A percentile compares a stretch with the other conserved stretches of the same genome.
phyloP scores from a whole-genome alignment of 2,888 invertebrate genomes.

The Ctenicera cuprea region DNA sequence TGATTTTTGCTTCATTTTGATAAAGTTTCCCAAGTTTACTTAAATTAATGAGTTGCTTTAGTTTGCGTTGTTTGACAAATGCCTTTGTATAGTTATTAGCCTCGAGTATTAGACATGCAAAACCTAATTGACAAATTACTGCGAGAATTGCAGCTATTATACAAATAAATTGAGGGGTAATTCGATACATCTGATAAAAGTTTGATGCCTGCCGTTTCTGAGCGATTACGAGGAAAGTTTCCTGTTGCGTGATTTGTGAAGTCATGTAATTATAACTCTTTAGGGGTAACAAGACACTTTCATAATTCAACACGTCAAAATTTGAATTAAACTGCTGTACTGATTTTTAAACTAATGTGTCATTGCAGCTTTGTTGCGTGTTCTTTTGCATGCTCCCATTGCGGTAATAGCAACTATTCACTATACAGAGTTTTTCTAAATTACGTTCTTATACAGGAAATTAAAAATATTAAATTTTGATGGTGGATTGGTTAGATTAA shows the following conservation, averaged over 20 bases:
- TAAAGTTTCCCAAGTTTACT: constrained; percentile 41
- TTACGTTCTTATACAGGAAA: constrained; percentile 46
- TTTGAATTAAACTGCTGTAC: constrained; percentile 22
- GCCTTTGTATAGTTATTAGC: constrained; percentile 43
- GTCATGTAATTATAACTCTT: constrained; percentile 42
- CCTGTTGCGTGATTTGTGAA: constrained; percentile 34
- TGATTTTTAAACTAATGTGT: constrained; percentile 22
- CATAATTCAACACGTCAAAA: constrained; percentile 34
- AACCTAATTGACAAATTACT: constrained; percentile 49
- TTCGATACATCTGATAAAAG: constrained; percentile 45
- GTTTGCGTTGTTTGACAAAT: constrained; percentile 46
- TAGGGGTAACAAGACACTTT: constrained; percentile 40
- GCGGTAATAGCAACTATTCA: constrained; percentile 21
- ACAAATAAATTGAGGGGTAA: constrained; percentile 44
- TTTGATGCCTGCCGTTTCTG: constrained; percentile 33
- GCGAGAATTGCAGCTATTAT: constrained; percentile 42
- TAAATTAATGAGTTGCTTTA: constrained; percentile 46
- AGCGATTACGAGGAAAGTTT: constrained; percentile 36
- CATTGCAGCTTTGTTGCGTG: constrained; percentile 34
- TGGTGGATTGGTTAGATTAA: neutral
- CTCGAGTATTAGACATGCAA: constrained; percentile 45
- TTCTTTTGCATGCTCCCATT: neutral
- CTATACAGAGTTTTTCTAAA: constrained; percentile 19
- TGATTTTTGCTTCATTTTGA: constrained; percentile 33
- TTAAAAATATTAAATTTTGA: constrained; percentile 44